phyloP scores from a whole-genome alignment of 64 coral and sea anemone species.

The Dendrophyllia cribrosa region DNA sequence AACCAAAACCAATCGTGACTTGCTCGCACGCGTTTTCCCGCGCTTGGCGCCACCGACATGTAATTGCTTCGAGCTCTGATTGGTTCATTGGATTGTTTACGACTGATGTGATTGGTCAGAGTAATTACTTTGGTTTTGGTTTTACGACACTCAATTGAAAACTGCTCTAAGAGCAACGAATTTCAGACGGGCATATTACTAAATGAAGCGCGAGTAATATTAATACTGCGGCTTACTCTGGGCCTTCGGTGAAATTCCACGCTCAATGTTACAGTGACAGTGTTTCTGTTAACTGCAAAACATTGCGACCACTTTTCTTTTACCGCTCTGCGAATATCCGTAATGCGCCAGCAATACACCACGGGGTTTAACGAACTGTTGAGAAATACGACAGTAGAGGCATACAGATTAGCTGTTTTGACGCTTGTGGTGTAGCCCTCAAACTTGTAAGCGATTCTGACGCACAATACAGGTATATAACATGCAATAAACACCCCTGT shows the following conservation, averaged over 20 bases:
- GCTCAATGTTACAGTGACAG: not conserved
- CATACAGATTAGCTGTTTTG: constrained; percentile 26
- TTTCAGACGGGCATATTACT: not conserved
- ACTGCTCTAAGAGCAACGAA: not conserved
- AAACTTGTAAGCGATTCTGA: constrained; percentile 22
- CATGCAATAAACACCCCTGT: constrained; percentile 49
- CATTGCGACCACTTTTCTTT: constrained; percentile 3
- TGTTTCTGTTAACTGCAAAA: not conserved
- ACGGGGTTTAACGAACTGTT: constrained; percentile 72
- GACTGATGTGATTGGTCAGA: no score
- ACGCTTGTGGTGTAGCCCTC: constrained; percentile 4
- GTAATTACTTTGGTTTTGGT: no score
- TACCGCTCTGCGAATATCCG: constrained; percentile 37
- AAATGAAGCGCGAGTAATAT: not conserved
- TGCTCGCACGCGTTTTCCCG: no score
- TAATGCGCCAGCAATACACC: constrained; percentile 78
- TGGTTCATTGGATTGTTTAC: no score
- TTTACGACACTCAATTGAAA: no score
- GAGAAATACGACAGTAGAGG: constrained; percentile 30
- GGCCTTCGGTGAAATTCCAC: not conserved
- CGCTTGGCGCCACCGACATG: no score
- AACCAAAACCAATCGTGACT: no score
- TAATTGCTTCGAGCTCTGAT: no score
- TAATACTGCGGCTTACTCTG: not conserved
- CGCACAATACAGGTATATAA: constrained; percentile 65